phyloP scores from a whole-genome alignment of 2,113 vertebrate genomes.

The Harpagus bidentatus region DNA sequence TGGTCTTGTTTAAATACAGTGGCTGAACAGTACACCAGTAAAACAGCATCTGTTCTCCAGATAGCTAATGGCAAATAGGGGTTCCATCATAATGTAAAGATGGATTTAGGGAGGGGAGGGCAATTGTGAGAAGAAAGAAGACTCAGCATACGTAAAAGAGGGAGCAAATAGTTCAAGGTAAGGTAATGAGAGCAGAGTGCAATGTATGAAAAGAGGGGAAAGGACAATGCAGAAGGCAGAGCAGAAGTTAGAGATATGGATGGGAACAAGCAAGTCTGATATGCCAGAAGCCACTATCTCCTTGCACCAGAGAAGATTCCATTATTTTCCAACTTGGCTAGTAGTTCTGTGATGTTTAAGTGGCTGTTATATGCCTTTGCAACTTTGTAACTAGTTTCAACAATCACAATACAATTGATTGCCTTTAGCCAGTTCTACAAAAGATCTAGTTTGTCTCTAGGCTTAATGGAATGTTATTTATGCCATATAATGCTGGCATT shows the following conservation, averaged over 20 bases:
- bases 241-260: neutral
- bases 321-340: neutral
- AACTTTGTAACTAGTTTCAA: neutral
- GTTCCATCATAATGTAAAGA: neutral
- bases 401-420: neutral
- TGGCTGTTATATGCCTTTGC: neutral
- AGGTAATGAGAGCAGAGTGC: neutral
- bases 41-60: neutral
- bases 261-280: neutral
- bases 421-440: neutral
- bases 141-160: neutral
- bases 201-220: neutral
- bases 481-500: neutral
- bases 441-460: neutral
- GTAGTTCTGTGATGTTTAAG: neutral
- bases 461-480: neutral
- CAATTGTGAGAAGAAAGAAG: neutral
- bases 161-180: neutral
- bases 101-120: neutral
- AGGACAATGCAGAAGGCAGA: neutral
- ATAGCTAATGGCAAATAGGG: neutral
- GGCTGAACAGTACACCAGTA: neutral
- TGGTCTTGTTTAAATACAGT: neutral
- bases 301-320: neutral
- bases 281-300: no score